These are phyloP conservation scores for Beris chalybata DNA, from an alignment of 2,888 invertebrate genomes.

Conservation along the genomic window DNA sequence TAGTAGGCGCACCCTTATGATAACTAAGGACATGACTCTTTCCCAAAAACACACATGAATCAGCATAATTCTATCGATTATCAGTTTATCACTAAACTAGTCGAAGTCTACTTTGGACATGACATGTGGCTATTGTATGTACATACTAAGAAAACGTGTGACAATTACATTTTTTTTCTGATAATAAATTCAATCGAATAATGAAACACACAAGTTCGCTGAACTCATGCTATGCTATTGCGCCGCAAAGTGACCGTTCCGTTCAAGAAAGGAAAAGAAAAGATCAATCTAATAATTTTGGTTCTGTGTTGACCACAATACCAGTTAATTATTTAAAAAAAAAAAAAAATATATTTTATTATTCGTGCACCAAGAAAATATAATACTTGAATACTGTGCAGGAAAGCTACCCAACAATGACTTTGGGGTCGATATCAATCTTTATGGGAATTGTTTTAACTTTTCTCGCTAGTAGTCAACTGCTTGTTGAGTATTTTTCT, in stretches of 20 bases:
- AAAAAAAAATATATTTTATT: slow-evolving; percentile 20
- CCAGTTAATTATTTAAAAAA: neutral
- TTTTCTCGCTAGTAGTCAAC: neutral
- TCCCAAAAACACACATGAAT: no score
- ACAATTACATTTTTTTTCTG: no score
- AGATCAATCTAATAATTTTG: neutral
- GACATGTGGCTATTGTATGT: no score
- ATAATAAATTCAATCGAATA: no score
- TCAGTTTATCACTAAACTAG: no score
- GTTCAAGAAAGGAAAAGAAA: slow-evolving; percentile 7
- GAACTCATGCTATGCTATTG: neutral
- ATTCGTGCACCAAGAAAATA: slow-evolving; percentile 20
- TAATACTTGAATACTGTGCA: slow-evolving; percentile 21
- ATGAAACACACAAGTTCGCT: neutral
- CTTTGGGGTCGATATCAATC: slow-evolving; percentile 30
- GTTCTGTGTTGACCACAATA: slow-evolving; percentile 9
- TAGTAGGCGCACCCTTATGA: no score
- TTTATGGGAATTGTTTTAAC: slow-evolving; percentile 28
- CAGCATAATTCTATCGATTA: no score
- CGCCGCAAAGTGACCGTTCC: neutral
- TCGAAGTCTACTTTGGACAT: no score
- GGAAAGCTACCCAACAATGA: slow-evolving; percentile 4
- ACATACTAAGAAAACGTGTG: no score
- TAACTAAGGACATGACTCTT: no score
- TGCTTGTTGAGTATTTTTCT: neutral